Evolutionary conservation across 2,888 invertebrate species (phyloP), one percentile per base, ranked within the genome.

Genomic region (Abrostola tripartita): DNA sequence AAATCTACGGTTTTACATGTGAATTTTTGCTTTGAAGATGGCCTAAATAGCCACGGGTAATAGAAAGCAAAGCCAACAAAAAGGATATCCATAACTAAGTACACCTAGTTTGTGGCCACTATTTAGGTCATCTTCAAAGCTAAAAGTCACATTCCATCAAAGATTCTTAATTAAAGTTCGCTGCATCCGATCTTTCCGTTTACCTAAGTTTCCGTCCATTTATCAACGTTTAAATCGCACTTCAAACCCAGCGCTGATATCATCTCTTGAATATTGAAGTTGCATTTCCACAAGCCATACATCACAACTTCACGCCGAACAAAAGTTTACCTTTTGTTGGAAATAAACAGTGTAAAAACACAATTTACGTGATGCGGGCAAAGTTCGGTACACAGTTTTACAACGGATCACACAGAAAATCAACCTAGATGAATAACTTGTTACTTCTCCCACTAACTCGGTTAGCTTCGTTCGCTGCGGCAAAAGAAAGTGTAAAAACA

Each of bases 401-500:
- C 44, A 56, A 7, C 2, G 58, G 54, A 49, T 52, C 55, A 51
- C 56, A 36, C 38, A 9, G 65, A 76, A 79, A 68, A 78, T 62
- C 59, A 71, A 78, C 57, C 50, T 36, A 65, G 58, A 68, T 62
- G 58, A 76, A 66, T 73, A 82, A 84, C 70, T 75, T 69, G 66
- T 58, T 70, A 69, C 54, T 78, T 62, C 69, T 63, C 44, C 52
- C 60, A 52, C 74, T 82, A 84, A 85, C 80, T 73, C 58, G 53
- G 77, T 84, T 84, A 84, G 69, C 81, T 78, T 78, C 71, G 68
- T 57, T 71, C 74, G 70, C 24, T 24, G 24, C 64, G 71, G 79
- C 74, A 85, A 86, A 86, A 83, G 81, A 83, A 85, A 83, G 66
- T 73, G 76, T 74, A 80, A 78, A 85, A 85, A 81, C 76, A 82